These are phyloP conservation scores for Zaprionus kolodkinae DNA, from an alignment of 1,140 invertebrate species.

Conservation along the genomic window DNA sequence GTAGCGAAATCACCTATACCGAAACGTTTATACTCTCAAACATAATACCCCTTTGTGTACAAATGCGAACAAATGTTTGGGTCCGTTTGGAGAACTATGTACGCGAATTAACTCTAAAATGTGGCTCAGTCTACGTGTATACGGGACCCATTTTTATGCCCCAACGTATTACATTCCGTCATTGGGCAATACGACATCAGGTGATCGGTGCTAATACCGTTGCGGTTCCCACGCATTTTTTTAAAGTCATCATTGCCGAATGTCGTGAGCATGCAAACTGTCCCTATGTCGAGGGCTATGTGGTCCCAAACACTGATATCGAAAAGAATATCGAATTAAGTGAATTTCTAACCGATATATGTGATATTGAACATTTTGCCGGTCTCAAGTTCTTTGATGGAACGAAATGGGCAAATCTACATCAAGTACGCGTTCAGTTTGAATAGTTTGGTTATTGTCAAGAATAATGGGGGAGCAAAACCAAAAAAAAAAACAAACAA, in stretches of 20 bases:
- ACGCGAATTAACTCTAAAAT: conserved; percentile 89
- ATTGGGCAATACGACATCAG: conserved; percentile 96
- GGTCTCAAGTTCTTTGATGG: conserved; percentile 96
- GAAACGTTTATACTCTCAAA: conserved; percentile 94
- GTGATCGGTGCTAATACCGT: conserved; percentile 97
- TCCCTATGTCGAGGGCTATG: conserved; percentile 95
- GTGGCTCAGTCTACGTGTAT: conserved; percentile 96
- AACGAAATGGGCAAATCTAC: conserved; percentile 73
- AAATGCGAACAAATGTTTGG: conserved; percentile 97
- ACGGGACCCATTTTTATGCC: conserved; percentile 98
- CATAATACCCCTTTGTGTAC: conserved; percentile 96
- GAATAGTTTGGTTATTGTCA: not conserved
- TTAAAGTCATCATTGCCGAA: conserved; percentile 95
- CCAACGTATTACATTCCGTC: conserved; percentile 92
- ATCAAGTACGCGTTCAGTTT: not conserved
- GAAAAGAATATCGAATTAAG: conserved; percentile 89
- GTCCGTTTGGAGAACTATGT: conserved; percentile 95
- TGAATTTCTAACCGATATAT: conserved; percentile 93
- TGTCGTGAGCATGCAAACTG: conserved; percentile 85
- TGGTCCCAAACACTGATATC: conserved; percentile 95
- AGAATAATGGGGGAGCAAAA: too few relatives aligned
- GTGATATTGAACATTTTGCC: conserved; percentile 94
- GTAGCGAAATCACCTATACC: conserved; percentile 95
- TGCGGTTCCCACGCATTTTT: conserved; percentile 99
- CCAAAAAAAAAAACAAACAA: too few relatives aligned